These are phyloP conservation scores for Callorhinus ursinus DNA, from an alignment of 2,113 vertebrate species.

Conservation along the genomic window DNA sequence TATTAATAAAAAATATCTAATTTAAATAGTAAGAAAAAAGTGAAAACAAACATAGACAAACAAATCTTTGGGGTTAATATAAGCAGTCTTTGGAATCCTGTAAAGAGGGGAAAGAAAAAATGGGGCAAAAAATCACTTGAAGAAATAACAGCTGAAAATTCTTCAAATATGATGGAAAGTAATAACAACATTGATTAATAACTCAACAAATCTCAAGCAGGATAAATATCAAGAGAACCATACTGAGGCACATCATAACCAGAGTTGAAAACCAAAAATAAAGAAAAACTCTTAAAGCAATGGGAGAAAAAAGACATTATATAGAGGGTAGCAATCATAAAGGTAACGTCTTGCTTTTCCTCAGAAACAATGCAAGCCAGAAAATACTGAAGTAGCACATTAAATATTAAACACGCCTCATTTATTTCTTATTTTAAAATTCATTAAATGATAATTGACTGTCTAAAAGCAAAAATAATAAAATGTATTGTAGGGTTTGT, in stretches of 20 bases:
- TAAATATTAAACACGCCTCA: not conserved
- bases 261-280: not conserved
- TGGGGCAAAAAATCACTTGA: not conserved
- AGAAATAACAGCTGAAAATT: not conserved
- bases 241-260: not conserved
- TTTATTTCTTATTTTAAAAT: not conserved
- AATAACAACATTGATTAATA: not conserved
- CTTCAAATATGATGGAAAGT: not conserved
- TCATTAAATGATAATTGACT: not conserved
- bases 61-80: not conserved
- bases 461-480: not conserved
- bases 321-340: not conserved
- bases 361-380: not conserved
- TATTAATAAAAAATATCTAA: not conserved
- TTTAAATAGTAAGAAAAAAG: not conserved
- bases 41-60: not conserved
- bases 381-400: not conserved
- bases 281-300: not conserved
- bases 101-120: not conserved
- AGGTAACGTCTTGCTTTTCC: not conserved
- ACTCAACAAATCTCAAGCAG: not conserved
- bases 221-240: not conserved
- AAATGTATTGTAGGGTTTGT: not conserved
- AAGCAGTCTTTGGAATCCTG: not conserved
- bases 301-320: not conserved